phyloP scores from a whole-genome alignment of 2,797 vertebrate genomes.

The Antennarius maculatus region DNA sequence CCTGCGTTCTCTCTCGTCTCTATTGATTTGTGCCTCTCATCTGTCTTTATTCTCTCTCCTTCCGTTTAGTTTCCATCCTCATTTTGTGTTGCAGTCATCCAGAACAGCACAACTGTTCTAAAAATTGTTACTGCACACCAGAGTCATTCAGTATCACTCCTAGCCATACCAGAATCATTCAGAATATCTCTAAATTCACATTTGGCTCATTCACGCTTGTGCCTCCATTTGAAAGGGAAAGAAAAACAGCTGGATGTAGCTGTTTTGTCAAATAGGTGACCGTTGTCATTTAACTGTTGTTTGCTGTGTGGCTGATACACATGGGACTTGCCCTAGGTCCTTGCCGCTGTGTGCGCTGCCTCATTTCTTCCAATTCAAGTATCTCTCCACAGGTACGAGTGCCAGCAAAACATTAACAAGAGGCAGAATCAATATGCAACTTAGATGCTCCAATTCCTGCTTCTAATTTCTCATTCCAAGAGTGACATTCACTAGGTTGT shows the following conservation, averaged over 20 bases:
- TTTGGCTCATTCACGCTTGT: constrained; percentile 47
- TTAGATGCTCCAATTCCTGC: constrained; percentile 20
- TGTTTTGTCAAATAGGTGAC: constrained; percentile 44
- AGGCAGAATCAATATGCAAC: constrained; percentile 27
- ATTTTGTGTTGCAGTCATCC: constrained; percentile 46
- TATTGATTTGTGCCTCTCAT: constrained; percentile 60
- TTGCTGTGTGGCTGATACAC: constrained; percentile 45
- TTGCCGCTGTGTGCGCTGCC: constrained; percentile 33
- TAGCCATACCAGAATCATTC: constrained; percentile 42
- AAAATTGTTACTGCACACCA: constrained; percentile 57
- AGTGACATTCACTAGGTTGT: constrained; percentile 27
- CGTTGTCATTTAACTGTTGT: constrained; percentile 60
- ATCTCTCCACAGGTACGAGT: constrained; percentile 33
- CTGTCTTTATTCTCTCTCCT: constrained; percentile 22
- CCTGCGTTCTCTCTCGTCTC: constrained; percentile 25
- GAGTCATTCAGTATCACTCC: constrained; percentile 48
- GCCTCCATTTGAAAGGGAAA: constrained; percentile 31
- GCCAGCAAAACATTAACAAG: constrained; percentile 36
- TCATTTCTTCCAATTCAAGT: constrained; percentile 55
- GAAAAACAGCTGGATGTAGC: constrained; percentile 46
- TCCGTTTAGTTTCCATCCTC: constrained; percentile 40
- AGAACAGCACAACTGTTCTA: constrained; percentile 51
- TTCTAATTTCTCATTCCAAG: constrained; percentile 17
- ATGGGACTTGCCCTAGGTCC: constrained; percentile 53
- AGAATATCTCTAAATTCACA: constrained; percentile 39